These are phyloP conservation scores for Aythya baeri DNA, from an alignment of 2,113 vertebrate genomes.

Conservation along the genomic window DNA sequence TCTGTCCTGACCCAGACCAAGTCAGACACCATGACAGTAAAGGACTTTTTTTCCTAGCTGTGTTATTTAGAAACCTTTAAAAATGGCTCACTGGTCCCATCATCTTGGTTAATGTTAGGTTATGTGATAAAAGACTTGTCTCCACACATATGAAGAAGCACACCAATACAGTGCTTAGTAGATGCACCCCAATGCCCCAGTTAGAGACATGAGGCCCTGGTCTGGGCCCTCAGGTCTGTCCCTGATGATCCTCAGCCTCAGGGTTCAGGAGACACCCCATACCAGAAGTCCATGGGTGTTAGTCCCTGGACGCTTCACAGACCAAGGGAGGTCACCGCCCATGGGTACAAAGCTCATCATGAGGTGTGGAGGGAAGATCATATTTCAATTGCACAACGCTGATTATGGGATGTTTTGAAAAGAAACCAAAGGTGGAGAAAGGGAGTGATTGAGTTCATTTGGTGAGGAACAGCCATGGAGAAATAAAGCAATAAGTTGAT, in stretches of 20 bases:
- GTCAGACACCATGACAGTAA: neutral
- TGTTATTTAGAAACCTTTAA: neutral
- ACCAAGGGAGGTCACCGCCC: fast-evolving
- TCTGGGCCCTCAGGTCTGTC: neutral
- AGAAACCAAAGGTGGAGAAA: neutral
- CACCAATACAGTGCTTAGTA: fast-evolving
- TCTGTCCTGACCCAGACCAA: neutral
- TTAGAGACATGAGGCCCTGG: neutral
- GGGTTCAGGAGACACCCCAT: fast-evolving
- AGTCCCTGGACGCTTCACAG: neutral
- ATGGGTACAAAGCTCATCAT: neutral
- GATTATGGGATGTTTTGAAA: neutral
- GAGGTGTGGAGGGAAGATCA: neutral
- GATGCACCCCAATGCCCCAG: no score
- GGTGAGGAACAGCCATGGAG: neutral
- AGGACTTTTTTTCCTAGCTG: neutral
- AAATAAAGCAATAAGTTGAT: neutral
- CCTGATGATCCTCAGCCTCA: fast-evolving
- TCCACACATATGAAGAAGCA: neutral
- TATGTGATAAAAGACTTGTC: neutral
- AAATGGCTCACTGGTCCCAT: neutral
- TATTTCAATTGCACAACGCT: neutral
- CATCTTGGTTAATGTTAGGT: neutral
- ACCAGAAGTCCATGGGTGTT: neutral
- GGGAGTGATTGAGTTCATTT: neutral